Conservation (phyloP, 2,888 invertebrate genomes). For the Lasius platythorax region DNA sequence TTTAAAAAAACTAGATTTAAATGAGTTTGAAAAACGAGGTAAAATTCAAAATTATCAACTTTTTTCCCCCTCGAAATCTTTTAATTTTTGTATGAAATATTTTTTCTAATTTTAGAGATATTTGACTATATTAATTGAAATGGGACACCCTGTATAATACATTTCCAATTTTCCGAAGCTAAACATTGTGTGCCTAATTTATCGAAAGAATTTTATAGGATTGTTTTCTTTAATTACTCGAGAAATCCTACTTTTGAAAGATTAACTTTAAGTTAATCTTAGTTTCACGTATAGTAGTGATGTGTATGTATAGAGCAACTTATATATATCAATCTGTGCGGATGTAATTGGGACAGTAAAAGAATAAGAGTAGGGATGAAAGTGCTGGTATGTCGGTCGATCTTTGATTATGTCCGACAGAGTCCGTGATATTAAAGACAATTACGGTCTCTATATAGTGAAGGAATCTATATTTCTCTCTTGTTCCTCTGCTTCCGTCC, state of each 20-base stretch:
- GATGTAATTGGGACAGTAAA: slow-evolving; percentile 27
- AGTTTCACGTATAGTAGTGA: neutral
- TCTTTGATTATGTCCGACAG: slow-evolving; percentile 74
- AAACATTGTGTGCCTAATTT: neutral
- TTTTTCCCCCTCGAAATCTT: too few species aligned
- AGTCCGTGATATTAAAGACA: slow-evolving; percentile 72
- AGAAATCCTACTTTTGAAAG: neutral
- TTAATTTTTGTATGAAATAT: too few species aligned
- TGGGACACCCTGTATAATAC: neutral
- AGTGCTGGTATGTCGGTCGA: slow-evolving; percentile 65
- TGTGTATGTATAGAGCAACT: neutral
- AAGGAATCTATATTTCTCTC: slow-evolving; percentile 65
- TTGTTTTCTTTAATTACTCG: neutral
- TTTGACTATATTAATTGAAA: too few species aligned
- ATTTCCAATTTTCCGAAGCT: neutral
- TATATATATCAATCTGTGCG: slow-evolving; percentile 1
- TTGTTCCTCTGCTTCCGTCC: neutral
- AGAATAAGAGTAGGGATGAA: slow-evolving; percentile 38
- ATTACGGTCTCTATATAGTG: slow-evolving; percentile 60
- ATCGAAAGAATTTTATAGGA: neutral
- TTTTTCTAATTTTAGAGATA: too few species aligned
- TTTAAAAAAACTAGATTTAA: too few species aligned
- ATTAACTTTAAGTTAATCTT: neutral
- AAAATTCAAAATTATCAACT: too few species aligned
- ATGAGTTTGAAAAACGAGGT: too few species aligned